phyloP scores from a whole-genome alignment of 2,797 vertebrate species.

The Sebastes diploproa region DNA sequence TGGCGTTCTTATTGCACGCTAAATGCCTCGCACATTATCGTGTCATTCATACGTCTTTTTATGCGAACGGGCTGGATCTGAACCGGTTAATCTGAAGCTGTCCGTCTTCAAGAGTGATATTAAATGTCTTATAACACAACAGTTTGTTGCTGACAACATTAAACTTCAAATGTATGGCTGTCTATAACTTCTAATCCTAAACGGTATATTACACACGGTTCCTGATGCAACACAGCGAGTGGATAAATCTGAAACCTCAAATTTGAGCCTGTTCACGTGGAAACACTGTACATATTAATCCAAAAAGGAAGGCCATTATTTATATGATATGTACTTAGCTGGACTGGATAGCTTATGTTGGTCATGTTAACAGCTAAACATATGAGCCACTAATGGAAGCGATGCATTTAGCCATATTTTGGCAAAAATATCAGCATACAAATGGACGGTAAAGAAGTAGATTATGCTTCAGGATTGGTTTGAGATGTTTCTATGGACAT shows the following conservation, averaged over 20 bases:
- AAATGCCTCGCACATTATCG: no score
- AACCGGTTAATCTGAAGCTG: neutral
- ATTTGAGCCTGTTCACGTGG: neutral
- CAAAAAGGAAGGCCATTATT: neutral
- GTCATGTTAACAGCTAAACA: neutral
- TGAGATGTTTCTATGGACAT: neutral
- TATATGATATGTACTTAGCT: neutral
- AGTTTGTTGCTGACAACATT: neutral
- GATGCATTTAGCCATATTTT: neutral
- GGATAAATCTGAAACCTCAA: neutral
- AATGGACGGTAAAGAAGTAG: neutral
- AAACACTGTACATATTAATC: neutral
- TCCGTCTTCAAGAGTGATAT: neutral
- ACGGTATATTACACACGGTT: neutral
- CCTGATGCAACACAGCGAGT: neutral
- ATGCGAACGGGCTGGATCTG: no score
- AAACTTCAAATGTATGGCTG: neutral
- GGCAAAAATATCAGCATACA: neutral
- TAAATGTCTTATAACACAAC: neutral
- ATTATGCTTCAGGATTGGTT: neutral
- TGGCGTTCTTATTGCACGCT: no score
- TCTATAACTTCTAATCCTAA: neutral
- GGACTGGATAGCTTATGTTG: neutral
- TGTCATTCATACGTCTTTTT: no score
- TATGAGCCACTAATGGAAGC: neutral